Conservation (phyloP, 2,888 invertebrate genomes). For the Aporophyla nigra region DNA sequence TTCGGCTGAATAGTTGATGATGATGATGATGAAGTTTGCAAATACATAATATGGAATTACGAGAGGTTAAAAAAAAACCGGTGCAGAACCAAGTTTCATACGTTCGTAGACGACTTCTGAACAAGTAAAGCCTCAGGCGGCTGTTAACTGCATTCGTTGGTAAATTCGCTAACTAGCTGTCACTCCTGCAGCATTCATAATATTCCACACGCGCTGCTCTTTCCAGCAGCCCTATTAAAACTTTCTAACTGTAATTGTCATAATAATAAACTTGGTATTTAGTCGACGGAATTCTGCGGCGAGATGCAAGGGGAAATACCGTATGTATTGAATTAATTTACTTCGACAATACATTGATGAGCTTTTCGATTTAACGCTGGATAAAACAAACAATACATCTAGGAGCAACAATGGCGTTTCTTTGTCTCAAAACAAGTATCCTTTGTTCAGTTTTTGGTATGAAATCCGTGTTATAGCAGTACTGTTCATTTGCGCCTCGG, state of each 20-base stretch:
- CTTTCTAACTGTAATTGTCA: constrained; percentile 25
- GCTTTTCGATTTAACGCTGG: constrained; percentile 23
- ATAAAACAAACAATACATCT: constrained; percentile 42
- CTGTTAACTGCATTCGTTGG: constrained; percentile 1
- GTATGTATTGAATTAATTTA: constrained; percentile 35
- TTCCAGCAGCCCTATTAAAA: constrained; percentile 22
- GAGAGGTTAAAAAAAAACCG: neutral
- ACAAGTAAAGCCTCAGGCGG: constrained; percentile 1
- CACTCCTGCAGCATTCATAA: constrained; percentile 22
- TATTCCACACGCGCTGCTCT: constrained; percentile 17
- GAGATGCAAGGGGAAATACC: constrained; percentile 26
- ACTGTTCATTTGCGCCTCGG: constrained; percentile 69
- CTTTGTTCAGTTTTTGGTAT: constrained; percentile 59
- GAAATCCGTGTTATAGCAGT: constrained; percentile 50
- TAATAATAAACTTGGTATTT: constrained; percentile 31
- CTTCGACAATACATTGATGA: constrained; percentile 39
- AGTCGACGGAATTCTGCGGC: constrained; percentile 28
- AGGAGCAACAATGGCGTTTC: constrained; percentile 31
- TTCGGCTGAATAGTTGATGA: too few species aligned
- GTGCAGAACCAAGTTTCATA: too few species aligned
- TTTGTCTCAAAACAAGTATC: constrained; percentile 43
- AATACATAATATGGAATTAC: too few species aligned
- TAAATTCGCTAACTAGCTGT: constrained; percentile 37
- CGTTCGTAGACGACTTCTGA: neutral
- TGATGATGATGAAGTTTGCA: too few species aligned